These are phyloP conservation scores for Serranus cabrilla DNA, from an alignment of 2,797 vertebrate genomes.

Conservation along the genomic window DNA sequence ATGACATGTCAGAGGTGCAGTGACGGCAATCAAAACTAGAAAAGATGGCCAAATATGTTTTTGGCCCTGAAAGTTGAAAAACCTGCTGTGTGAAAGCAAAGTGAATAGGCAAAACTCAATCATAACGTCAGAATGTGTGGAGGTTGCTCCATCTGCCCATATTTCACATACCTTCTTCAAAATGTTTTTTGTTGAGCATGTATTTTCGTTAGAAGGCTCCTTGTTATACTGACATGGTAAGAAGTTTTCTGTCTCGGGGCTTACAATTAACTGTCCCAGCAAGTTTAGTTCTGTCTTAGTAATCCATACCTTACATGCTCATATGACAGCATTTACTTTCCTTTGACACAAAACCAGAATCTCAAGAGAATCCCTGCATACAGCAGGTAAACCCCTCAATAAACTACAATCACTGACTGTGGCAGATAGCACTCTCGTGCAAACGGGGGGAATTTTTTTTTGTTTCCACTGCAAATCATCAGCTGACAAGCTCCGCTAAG, in stretches of 20 bases:
- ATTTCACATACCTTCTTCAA: conserved; percentile 69
- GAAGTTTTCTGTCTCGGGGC: conserved; percentile 23
- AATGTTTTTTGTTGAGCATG: conserved; percentile 24
- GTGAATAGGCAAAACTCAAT: conserved; percentile 40
- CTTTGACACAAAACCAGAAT: conserved; percentile 4
- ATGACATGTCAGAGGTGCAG: conserved; percentile 29
- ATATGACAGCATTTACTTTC: conserved; percentile 11
- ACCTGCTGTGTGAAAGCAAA: conserved; percentile 73
- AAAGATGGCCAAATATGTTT: conserved; percentile 56
- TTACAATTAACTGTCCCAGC: conserved; percentile 43
- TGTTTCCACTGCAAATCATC: conserved; percentile 65
- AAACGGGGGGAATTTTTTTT: conserved; percentile 51
- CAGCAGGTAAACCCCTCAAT: conserved; percentile 42
- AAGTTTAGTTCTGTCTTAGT: conserved; percentile 21
- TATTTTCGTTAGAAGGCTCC: conserved; percentile 31
- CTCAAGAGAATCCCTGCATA: conserved; percentile 22
- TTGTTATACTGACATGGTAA: conserved; percentile 31
- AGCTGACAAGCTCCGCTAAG: conserved; percentile 76
- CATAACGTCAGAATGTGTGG: conserved; percentile 68
- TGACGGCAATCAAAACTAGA: conserved; percentile 30
- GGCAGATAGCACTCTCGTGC: conserved; percentile 58
- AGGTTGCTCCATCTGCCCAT: conserved; percentile 65
- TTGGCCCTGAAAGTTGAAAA: conserved; percentile 76
- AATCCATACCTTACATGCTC: background rate
- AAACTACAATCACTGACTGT: conserved; percentile 45